Evolutionary conservation across 2,113 vertebrate species (phyloP).

Genomic region (Kryptolebias marmoratus): DNA sequence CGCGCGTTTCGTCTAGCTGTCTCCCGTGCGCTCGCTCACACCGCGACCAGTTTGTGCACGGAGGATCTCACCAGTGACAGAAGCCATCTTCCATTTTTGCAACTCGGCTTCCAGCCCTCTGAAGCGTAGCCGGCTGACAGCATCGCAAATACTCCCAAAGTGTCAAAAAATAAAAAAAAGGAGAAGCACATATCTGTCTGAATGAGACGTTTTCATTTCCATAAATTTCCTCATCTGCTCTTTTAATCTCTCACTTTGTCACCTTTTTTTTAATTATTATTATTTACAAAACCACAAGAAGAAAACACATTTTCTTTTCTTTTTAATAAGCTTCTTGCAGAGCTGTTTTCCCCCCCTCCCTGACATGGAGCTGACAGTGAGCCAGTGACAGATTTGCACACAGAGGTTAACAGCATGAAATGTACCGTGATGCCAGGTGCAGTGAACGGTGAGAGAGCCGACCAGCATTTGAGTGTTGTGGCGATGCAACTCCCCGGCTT

Average conservation of each 20-base stretch:
- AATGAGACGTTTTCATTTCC: background rate
- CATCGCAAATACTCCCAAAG: slow-evolving; percentile 29
- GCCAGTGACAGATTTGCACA: slow-evolving; percentile 32
- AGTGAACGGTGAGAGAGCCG: slow-evolving; percentile 24
- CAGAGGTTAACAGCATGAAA: slow-evolving; percentile 20
- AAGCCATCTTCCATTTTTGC: slow-evolving; percentile 48
- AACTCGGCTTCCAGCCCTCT: slow-evolving; percentile 35
- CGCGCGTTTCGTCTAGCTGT: slow-evolving; percentile 5
- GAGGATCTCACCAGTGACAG: slow-evolving; percentile 39
- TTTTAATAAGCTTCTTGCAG: slow-evolving; percentile 11
- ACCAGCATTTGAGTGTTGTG: slow-evolving; percentile 36
- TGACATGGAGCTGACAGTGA: slow-evolving; percentile 42
- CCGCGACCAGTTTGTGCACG: slow-evolving; percentile 19
- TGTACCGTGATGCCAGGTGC: slow-evolving; percentile 39
- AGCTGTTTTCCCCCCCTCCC: slow-evolving; percentile 16
- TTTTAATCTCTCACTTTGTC: background rate
- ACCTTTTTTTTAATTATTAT: background rate
- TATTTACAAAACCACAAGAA: background rate
- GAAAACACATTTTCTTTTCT: background rate
- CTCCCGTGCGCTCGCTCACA: background rate
- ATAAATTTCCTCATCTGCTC: background rate
- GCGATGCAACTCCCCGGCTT: slow-evolving; percentile 16
- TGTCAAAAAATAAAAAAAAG: slow-evolving; percentile 5
- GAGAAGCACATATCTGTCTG: background rate
- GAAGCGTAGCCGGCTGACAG: slow-evolving; percentile 11